These are phyloP conservation scores for Alouatta palliata DNA, from an alignment of 2,113 vertebrate species.

Conservation along the genomic window DNA sequence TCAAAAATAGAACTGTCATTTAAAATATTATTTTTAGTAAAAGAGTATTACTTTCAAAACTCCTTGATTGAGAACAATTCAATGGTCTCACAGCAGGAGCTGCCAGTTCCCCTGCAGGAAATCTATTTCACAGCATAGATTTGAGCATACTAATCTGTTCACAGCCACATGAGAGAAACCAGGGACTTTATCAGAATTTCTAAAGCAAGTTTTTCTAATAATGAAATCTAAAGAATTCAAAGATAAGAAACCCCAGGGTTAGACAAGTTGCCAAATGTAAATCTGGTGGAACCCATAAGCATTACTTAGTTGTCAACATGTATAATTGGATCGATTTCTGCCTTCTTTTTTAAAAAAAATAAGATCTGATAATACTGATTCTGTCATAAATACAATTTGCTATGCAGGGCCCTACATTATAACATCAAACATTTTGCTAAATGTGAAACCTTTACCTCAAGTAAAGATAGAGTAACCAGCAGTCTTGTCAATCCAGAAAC, in stretches of 20 bases:
- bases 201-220: conserved; percentile 51
- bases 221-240: conserved; percentile 46
- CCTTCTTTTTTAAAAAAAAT: not conserved
- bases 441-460: not conserved
- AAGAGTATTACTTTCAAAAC: conserved; percentile 41
- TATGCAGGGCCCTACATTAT: not conserved
- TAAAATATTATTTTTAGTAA: conserved; percentile 48
- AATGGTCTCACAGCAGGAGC: conserved; percentile 28
- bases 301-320: not conserved
- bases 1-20: conserved; percentile 63
- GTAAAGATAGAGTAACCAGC: not conserved
- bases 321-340: not conserved
- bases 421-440: not conserved
- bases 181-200: conserved; percentile 49
- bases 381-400: not conserved
- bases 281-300: not conserved
- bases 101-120: conserved; percentile 50
- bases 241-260: not conserved
- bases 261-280: not conserved
- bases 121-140: conserved; percentile 33
- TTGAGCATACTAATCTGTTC: conserved; percentile 35
- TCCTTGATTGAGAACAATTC: conserved; percentile 58
- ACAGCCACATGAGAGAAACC: not conserved
- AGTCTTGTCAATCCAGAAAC: not conserved
- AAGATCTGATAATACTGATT: not conserved